Evolutionary conservation across 2,797 vertebrate genomes (phyloP), one percentile per base, ranked within the genome.

Genomic region (Neosilurus hyrtlii): DNA sequence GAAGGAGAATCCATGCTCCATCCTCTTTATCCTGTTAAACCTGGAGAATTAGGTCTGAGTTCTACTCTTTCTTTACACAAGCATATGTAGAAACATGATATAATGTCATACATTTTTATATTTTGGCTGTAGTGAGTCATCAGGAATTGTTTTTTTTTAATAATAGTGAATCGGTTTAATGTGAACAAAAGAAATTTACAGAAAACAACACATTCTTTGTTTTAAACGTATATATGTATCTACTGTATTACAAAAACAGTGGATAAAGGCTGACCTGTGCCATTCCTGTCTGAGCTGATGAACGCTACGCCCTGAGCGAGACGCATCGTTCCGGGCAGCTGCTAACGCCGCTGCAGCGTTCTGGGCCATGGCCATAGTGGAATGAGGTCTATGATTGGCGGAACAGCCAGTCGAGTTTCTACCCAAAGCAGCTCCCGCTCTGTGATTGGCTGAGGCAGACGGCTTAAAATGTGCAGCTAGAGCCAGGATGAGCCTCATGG

Each of bases 391-490:
- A 89, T 96, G 96, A 84, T 86, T 93, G 88, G 90, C 87, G 4
- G 85, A 76, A 0, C 52, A 82, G 77, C 89, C 87, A 0, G 86
- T 80, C 16, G 90, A 87, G 86, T 82, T 70, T 86, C 89, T 93
- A 49, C 93, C 93, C 20, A 26, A 84, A 22, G 18, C 52, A 15
- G 89, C 86, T 9, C 90, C 86, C 4, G 90, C 71, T 82, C 92
- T 91, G 51, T 96, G 94, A 90, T 86, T 95, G 91, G 93, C 89
- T 0, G 91, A 90, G 78, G 94, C 93, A 4, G 90, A 93, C 0
- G 98, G 97, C 85, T 98, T 99, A 93, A 99, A 99, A 88, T 99
- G 98, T 82, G 97, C 98, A 1, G 98, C 98, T 89, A 99, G 88
- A 2, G 97, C 97, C 86, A 99, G 93, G 90, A 99, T 97, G 80